Percentiles rank a stretch among this genome's conserved stretches.
phyloP scores from a whole-genome alignment of 2,797 vertebrate species.

The Xyrichtys novacula region DNA sequence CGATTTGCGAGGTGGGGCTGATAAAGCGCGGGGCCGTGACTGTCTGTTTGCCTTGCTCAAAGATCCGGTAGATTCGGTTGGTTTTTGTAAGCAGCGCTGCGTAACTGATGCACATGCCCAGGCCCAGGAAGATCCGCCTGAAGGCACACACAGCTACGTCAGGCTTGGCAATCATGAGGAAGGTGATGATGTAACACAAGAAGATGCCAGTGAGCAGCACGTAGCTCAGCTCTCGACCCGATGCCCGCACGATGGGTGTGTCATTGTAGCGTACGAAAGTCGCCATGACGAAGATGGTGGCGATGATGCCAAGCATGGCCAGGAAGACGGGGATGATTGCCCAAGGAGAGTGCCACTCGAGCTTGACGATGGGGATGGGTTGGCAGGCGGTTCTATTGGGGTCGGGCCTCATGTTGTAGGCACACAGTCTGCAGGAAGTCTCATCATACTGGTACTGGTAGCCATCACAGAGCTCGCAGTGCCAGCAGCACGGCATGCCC shows the following conservation, averaged over 20 bases:
- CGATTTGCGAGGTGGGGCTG: constrained; percentile 97
- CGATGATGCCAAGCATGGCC: constrained; percentile 97
- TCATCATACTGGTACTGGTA: constrained; percentile 98
- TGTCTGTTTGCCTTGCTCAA: constrained; percentile 98
- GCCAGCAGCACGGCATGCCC: constrained; percentile 98
- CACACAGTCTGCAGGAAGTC: constrained; percentile 93
- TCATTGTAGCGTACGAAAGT: constrained; percentile 97
- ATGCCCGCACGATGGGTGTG: constrained; percentile 97
- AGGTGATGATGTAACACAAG: constrained; percentile 98
- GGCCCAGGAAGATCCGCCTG: constrained; percentile 94
- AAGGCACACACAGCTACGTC: constrained; percentile 95
- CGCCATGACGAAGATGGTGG: constrained; percentile 98
- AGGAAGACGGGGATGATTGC: constrained; percentile 96
- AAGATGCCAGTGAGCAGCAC: constrained; percentile 97
- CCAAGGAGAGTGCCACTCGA: constrained; percentile 99
- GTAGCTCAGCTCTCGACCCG: constrained; percentile 96
- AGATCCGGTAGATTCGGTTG: constrained; percentile 98
- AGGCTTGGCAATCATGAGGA: constrained; percentile 98
- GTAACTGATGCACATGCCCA: constrained; percentile 99
- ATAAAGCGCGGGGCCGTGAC: constrained; percentile 96
- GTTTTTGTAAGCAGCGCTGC: constrained; percentile 98
- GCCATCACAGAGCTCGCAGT: constrained; percentile 95
- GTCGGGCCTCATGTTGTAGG: constrained; percentile 94
- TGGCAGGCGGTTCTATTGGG: constrained; percentile 94
- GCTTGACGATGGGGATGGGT: constrained; percentile 96